Evolutionary conservation across 2,797 vertebrate species (phyloP).

Genomic region (Alfaro cultratus): DNA sequence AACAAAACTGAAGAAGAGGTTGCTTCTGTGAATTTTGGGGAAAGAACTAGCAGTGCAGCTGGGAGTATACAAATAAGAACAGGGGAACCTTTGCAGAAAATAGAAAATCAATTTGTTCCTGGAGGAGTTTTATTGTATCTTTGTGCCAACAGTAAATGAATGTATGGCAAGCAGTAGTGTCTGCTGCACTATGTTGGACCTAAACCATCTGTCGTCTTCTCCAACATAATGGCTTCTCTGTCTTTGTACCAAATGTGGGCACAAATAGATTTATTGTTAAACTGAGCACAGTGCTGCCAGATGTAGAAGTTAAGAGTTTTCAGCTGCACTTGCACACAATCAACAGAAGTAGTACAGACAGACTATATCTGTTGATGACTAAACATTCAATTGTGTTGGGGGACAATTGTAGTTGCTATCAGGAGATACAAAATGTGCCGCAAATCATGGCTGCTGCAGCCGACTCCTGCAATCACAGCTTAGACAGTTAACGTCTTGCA

Average conservation of each 20-base stretch:
- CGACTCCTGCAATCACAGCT: background rate
- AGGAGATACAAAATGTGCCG: background rate
- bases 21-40: background rate
- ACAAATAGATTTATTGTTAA: conserved; percentile 7
- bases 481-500: background rate
- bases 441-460: background rate
- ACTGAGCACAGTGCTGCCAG: background rate
- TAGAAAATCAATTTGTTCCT: conserved; percentile 9
- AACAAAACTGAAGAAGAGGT: background rate
- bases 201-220: background rate
- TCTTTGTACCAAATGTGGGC: background rate
- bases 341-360: background rate
- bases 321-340: no score
- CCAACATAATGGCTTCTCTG: background rate
- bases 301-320: background rate
- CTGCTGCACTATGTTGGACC: background rate
- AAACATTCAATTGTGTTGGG: conserved; percentile 1
- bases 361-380: conserved; percentile 1
- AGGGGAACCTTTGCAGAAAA: background rate
- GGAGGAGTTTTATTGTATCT: background rate
- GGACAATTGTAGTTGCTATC: background rate
- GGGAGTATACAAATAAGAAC: conserved; percentile 2
- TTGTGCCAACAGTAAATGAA: conserved; percentile 2
- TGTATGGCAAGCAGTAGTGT: background rate
- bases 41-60: background rate